phyloP scores from a whole-genome alignment of 2,797 vertebrate genomes.

The Phoebastria nigripes region DNA sequence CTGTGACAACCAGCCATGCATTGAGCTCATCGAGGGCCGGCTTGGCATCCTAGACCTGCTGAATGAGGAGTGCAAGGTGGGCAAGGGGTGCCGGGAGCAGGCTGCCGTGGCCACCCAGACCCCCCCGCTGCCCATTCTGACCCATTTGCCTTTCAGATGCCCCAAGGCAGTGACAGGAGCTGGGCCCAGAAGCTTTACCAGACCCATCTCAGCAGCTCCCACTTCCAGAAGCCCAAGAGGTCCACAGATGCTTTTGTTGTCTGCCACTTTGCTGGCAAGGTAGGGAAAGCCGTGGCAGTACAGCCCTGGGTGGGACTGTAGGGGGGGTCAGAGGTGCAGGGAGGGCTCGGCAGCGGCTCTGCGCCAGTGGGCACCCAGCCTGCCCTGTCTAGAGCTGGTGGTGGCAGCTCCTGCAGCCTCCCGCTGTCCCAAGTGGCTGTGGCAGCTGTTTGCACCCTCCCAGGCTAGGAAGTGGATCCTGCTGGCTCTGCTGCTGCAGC shows the following conservation, averaged over 20 bases:
- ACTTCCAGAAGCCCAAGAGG: slow-evolving; percentile 80
- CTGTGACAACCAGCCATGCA: slow-evolving; percentile 63
- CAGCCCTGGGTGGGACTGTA: not conserved
- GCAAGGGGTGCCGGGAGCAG: not conserved
- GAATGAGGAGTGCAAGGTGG: slow-evolving; percentile 83
- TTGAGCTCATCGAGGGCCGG: slow-evolving; percentile 77
- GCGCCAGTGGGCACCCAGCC: not conserved
- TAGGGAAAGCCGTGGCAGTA: not conserved
- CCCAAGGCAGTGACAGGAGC: slow-evolving; percentile 80
- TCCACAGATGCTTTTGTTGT: slow-evolving; percentile 76
- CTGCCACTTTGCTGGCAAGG: slow-evolving; percentile 81
- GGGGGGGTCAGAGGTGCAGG: no score
- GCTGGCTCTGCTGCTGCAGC: not conserved
- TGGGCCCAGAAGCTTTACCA: slow-evolving; percentile 82
- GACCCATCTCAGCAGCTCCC: slow-evolving; percentile 65
- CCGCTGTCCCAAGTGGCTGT: not conserved
- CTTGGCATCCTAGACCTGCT: slow-evolving; percentile 81
- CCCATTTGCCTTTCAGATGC: slow-evolving; percentile 72
- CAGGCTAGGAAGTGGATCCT: not conserved
- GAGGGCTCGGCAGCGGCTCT: accelerated
- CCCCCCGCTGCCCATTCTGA: not conserved
- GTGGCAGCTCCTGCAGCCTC: not conserved
- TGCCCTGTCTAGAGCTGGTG: not conserved
- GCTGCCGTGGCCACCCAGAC: not conserved
- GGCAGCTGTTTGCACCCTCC: not conserved